Base-by-base conservation (phyloP, 2,113 vertebrate species). In the Rhagologus leucostigma region DNA sequence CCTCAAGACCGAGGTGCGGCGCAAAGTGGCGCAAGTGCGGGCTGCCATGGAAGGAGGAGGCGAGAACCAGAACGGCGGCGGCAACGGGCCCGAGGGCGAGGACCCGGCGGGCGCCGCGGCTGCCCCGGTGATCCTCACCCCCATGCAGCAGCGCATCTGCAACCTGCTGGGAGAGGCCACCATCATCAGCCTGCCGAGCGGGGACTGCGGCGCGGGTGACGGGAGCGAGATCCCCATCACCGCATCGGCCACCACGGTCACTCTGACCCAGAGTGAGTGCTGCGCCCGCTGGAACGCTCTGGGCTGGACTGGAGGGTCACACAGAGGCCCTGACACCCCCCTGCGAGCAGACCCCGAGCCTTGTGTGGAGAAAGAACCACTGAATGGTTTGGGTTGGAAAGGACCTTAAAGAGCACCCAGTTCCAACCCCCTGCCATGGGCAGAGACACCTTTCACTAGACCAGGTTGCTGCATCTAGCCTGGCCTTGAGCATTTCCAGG, bases 101-200 rank as follows among this genome's bases (percentile, higher is more conserved):
- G 97, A 97, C 14, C 90, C 97, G 0, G 69, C 95, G 0, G 97
- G 97, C 2, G 55, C 97, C 1, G 87, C 98, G 2, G 96, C 98
- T 4, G 96, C 99, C 8, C 99, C 99, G 0, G 99, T 99, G 57
- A 98, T 99, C 95, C 99, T 99, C 76, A 99, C 98, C 35, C 98
- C 99, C 52, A 99, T 99, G 98, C 99, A 99, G 97, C 99, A 99
- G 91, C 98, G 99, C 70, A 99, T 99, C 97, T 99, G 99, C 93
- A 99, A 99, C 97, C 98, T 99, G 62, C 97, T 99, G 96, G 99
- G 99, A 6, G 99, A 99, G 97, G 99, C 99, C 92, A 99, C 99
- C 97, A 99, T 99, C 98, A 99, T 99, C 98, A 99, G 99, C 83
- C 73, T 99, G 79, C 99, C 99, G 3, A 96, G 98, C 0, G 98